phyloP scores from a whole-genome alignment of 2,888 invertebrate genomes.

The Muscina levida region DNA sequence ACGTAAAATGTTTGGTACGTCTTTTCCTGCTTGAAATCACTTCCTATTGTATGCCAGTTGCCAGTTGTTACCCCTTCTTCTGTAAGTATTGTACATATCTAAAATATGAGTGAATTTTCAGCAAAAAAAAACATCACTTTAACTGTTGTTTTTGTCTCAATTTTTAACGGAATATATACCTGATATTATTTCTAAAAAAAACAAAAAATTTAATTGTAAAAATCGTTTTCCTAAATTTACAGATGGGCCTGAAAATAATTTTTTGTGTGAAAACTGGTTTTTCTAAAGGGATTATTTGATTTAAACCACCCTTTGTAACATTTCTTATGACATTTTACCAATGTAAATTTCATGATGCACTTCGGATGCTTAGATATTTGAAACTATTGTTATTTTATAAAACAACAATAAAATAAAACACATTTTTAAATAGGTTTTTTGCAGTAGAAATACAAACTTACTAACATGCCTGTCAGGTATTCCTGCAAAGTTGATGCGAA shows the following conservation, averaged over 20 bases:
- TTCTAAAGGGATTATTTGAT: constrained; percentile 29
- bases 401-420: too few relatives aligned
- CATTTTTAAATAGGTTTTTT: too few relatives aligned
- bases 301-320: not conserved
- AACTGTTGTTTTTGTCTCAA: constrained; percentile 1
- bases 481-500: too few relatives aligned
- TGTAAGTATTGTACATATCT: not conserved
- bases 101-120: not conserved
- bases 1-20: constrained; percentile 40
- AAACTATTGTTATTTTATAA: not conserved
- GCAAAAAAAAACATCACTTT: constrained; percentile 1
- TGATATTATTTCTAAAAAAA: constrained; percentile 34
- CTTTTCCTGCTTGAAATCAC: constrained; percentile 58
- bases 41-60: constrained; percentile 31
- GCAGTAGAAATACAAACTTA: too few relatives aligned
- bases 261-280: constrained; percentile 26
- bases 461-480: too few relatives aligned
- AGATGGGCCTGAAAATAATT: constrained; percentile 3
- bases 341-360: not conserved
- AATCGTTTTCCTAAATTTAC: constrained; percentile 8
- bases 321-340: not conserved
- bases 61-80: constrained; percentile 49
- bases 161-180: constrained; percentile 49
- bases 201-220: constrained; percentile 16
- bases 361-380: not conserved